Evolutionary conservation across 2,113 vertebrate genomes (phyloP).

Genomic region (Accipiter virgatus): DNA sequence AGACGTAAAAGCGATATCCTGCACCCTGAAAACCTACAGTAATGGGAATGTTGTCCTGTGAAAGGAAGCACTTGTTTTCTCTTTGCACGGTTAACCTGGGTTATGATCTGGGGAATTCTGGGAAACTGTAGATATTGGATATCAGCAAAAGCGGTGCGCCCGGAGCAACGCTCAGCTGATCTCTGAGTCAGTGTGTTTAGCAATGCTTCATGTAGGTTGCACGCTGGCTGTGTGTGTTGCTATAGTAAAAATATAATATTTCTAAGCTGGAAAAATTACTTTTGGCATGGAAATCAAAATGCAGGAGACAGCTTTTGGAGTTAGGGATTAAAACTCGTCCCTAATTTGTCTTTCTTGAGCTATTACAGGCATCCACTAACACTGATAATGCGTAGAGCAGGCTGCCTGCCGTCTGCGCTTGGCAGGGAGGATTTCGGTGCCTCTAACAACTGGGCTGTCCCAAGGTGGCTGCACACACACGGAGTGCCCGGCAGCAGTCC

Average conservation of each 20-base stretch:
- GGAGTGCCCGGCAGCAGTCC: neutral
- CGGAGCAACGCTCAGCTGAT: neutral
- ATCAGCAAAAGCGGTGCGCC: neutral
- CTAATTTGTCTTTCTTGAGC: neutral
- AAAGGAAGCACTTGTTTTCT: neutral
- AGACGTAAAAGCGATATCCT: neutral
- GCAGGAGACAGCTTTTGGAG: neutral
- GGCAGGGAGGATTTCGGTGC: neutral
- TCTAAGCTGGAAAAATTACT: neutral
- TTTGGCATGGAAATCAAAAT: neutral
- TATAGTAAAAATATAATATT: neutral
- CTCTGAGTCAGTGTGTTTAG: neutral
- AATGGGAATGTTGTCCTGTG: neutral
- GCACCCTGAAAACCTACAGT: neutral
- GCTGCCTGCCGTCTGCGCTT: neutral
- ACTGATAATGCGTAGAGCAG: neutral
- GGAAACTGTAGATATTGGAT: neutral
- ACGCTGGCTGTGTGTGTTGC: neutral
- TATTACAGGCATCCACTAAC: neutral
- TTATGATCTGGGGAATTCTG: neutral
- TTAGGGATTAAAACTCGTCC: neutral
- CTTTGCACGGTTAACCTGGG: neutral
- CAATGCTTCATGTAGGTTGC: neutral
- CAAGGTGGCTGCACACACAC: neutral
- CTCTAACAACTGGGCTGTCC: neutral